A percentile compares a stretch with the other conserved stretches of the same genome.
Conservation (phyloP, 2,113 vertebrate genomes). For the Gambusia holbrooki region DNA sequence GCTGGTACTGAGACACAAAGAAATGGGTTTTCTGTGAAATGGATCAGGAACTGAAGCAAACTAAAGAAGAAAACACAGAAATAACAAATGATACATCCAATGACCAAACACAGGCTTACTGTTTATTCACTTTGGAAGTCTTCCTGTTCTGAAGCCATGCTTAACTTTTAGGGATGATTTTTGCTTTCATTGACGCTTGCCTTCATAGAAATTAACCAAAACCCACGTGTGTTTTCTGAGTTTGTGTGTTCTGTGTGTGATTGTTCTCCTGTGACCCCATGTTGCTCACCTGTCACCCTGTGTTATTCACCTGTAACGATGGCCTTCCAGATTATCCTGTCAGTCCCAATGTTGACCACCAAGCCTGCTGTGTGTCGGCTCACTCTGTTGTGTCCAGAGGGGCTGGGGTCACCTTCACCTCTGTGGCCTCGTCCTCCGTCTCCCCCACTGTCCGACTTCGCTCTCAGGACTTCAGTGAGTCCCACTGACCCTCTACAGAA, state of each 20-base stretch:
- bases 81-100: background rate
- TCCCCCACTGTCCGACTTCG: constrained; percentile 84
- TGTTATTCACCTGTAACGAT: background rate
- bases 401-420: constrained; percentile 80
- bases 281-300: background rate
- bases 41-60: too few species aligned
- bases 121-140: background rate
- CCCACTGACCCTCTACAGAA: constrained; percentile 13
- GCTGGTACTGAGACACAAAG: too few species aligned
- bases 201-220: background rate
- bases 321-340: constrained; percentile 85
- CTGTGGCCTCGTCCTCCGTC: constrained; percentile 85
- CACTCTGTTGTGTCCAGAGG: constrained; percentile 86
- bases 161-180: background rate
- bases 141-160: background rate
- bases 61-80: background rate
- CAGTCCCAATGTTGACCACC: constrained; percentile 88
- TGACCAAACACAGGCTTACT: background rate
- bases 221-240: background rate
- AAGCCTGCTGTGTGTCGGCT: constrained; percentile 77
- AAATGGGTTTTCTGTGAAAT: too few species aligned
- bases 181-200: background rate
- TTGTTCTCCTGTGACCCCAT: background rate
- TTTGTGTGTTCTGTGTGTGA: background rate
- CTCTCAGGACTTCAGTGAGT: constrained; percentile 92